Evolutionary conservation across 2,797 vertebrate genomes (phyloP).

Genomic region (Tenualosa thibaudeaui): DNA sequence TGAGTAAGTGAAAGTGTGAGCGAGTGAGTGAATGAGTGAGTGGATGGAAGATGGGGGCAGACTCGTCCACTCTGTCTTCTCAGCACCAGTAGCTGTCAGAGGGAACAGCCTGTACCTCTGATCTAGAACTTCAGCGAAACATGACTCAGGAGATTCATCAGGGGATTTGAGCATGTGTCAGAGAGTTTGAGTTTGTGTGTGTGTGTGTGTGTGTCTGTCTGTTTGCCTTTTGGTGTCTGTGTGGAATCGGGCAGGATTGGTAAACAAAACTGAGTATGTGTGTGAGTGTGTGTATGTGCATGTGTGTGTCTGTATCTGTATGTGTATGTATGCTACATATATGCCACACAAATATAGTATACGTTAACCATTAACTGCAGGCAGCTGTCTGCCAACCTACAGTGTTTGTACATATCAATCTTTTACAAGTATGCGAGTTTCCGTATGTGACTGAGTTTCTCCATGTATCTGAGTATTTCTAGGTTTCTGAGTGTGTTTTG

Average conservation of each 20-base stretch:
- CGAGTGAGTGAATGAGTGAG: not conserved
- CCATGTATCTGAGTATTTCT: too few species aligned
- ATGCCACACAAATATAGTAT: too few species aligned
- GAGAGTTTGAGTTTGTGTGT: not conserved
- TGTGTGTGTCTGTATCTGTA: not conserved
- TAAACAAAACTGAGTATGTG: too few species aligned
- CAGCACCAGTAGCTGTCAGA: not conserved
- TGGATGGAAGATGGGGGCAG: conserved; percentile 1
- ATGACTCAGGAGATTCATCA: not conserved
- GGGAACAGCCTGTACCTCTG: not conserved
- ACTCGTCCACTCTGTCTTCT: too few species aligned
- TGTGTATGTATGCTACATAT: too few species aligned
- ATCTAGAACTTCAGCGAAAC: not conserved
- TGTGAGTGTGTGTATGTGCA: not conserved
- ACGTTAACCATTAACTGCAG: too few species aligned
- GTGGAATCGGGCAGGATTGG: too few species aligned
- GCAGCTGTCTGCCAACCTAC: too few species aligned
- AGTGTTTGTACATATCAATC: too few species aligned
- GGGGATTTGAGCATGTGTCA: not conserved
- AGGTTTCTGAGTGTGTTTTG: not conserved
- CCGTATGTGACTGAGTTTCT: not conserved
- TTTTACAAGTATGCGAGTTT: too few species aligned
- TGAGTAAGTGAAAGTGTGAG: conserved; percentile 38
- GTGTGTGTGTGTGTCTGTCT: not conserved
- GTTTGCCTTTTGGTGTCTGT: too few species aligned